These are phyloP conservation scores for Sula dactylatra DNA, from an alignment of 2,113 vertebrate species.

Conservation along the genomic window DNA sequence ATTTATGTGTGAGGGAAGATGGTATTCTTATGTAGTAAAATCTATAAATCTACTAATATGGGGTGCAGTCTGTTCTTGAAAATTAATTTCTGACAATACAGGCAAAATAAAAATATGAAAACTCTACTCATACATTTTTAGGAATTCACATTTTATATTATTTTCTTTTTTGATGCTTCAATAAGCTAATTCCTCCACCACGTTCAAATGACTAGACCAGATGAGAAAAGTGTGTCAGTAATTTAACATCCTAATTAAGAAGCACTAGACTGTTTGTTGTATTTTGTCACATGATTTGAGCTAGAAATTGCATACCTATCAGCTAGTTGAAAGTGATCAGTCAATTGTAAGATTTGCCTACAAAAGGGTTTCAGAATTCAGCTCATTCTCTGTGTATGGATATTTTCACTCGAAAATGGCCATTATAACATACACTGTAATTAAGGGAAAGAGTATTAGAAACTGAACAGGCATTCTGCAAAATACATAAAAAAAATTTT, in stretches of 20 bases:
- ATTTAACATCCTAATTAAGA: neutral
- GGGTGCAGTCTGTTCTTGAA: neutral
- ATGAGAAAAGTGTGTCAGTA: neutral
- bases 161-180: neutral
- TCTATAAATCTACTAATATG: neutral
- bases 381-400: neutral
- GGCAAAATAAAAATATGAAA: neutral
- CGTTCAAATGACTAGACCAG: neutral
- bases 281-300: neutral
- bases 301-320: neutral
- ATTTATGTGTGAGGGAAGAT: neutral
- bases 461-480: neutral
- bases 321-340: neutral
- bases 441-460: neutral
- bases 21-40: neutral
- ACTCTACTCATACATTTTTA: neutral
- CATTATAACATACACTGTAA: neutral
- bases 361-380: neutral
- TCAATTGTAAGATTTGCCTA: neutral
- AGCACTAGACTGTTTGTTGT: neutral
- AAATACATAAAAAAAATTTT: neutral
- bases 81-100: neutral
- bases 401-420: accelerated
- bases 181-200: neutral
- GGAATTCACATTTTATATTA: neutral